Evolutionary conservation across 2,888 invertebrate species (phyloP).

Genomic region (Euzetes globulus): DNA sequence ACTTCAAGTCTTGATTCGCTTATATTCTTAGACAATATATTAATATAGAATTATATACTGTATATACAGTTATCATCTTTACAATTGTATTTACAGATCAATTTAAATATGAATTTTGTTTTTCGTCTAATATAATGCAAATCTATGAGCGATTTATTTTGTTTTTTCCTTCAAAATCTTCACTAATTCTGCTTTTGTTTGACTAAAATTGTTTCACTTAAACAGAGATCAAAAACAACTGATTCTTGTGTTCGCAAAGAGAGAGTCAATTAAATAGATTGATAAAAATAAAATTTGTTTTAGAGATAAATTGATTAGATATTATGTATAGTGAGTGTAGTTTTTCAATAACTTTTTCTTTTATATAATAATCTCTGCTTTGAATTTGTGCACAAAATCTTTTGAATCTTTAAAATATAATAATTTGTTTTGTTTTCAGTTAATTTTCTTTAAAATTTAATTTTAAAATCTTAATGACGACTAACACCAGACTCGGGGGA

Average conservation of each 20-base stretch:
- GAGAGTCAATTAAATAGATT: background rate
- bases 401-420: background rate
- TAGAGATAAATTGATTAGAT: background rate
- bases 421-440: background rate
- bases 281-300: background rate
- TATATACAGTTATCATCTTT: background rate
- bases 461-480: background rate
- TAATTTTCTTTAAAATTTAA: background rate
- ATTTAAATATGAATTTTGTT: background rate
- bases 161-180: background rate
- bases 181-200: background rate
- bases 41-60: background rate
- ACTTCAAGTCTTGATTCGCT: background rate
- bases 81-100: slow-evolving; percentile 7
- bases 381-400: slow-evolving; percentile 1
- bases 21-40: slow-evolving; percentile 1
- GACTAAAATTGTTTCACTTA: background rate
- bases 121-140: background rate
- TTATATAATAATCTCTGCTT: background rate
- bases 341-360: background rate
- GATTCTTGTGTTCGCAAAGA: background rate
- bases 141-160: background rate
- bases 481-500: background rate
- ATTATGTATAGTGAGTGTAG: background rate
- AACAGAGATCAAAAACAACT: background rate